Evolutionary conservation across 1,140 invertebrate genomes (phyloP), one percentile per base, ranked within the genome.

Genomic region (Oncopeltus fasciatus): DNA sequence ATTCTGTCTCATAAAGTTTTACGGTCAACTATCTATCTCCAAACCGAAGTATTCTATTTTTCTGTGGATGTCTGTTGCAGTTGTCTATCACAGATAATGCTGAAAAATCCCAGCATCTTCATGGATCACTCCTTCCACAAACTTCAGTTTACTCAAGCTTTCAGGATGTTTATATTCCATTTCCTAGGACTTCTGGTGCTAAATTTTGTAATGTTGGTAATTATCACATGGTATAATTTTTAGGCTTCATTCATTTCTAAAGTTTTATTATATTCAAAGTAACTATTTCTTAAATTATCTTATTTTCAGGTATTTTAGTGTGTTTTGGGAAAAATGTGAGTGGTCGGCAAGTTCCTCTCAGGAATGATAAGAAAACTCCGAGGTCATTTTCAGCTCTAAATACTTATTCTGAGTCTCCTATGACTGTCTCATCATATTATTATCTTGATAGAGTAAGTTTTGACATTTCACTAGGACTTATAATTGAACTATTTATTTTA

Each of bases 131-230:
- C 16, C 49, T 67, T 28, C 62, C 64, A 59, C 69, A 64, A 33
- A 61, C 65, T 20, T 59, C 68, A 70, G 72, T 76, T n/a, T 78
- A 77, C 65, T 71, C 73, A 27, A 75, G 76, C 11, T 73, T 77
- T 57, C 83, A 86, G 62, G 87, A 89, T 70, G 81, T 85, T n/a
- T 90, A 86, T 68, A 89, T 97, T 65, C 93, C 93, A 0, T 97
- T 95, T 76, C 93, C 93, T 1, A 77, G 91, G 60, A 96, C 92
- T 0, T 95, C 90, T 14, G 92, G 92, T 3, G 92, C 90, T 0
- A 86, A 87, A 70, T 98, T 96, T 78, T 94, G 89, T 74, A 86
- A 86, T 43, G 87, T 87, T 28, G 87, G 87, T 80, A 67, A 68
- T n/a, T n/a, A n/a, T n/a, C n/a, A n/a, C n/a, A n/a, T n/a, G n/a